Evolutionary conservation across 2,113 vertebrate species (phyloP).

Genomic region (Seriola quinqueradiata): DNA sequence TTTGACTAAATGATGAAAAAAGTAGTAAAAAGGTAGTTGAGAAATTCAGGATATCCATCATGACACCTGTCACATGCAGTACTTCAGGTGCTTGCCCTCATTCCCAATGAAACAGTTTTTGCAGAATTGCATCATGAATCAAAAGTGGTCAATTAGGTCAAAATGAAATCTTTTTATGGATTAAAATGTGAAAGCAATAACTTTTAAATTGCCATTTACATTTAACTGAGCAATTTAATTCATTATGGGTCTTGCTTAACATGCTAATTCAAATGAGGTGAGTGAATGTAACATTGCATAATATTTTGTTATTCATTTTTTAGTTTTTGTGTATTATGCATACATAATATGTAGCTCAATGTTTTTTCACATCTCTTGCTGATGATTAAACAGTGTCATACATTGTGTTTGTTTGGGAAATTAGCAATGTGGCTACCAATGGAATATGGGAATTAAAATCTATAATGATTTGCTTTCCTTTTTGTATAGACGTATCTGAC

Average conservation of each 20-base stretch:
- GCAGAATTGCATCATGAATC: conserved; percentile 13
- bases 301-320: conserved; percentile 27
- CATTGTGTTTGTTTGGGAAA: conserved; percentile 20
- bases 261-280: conserved; percentile 35
- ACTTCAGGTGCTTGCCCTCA: not conserved
- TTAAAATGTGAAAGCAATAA: conserved; percentile 26
- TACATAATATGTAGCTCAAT: not conserved
- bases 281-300: conserved; percentile 22
- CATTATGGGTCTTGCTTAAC: conserved; percentile 35
- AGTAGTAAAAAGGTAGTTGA: not conserved
- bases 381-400: conserved; percentile 10
- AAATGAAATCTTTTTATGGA: conserved; percentile 8
- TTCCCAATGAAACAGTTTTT: conserved; percentile 17
- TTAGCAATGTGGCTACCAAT: not conserved
- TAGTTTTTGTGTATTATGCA: conserved; percentile 15
- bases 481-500: conserved; percentile 43
- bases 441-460: conserved; percentile 19
- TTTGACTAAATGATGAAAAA: not conserved
- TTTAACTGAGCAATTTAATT: conserved; percentile 40
- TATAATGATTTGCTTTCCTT: conserved; percentile 24
- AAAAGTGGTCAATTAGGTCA: conserved; percentile 14
- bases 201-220: conserved; percentile 38
- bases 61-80: conserved; percentile 3
- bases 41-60: conserved; percentile 12
- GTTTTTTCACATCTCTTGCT: conserved; percentile 2